Percentiles rank a stretch among this genome's conserved stretches.
Conservation (phyloP, 2,888 invertebrate species). For the Augiades crinisus region DNA sequence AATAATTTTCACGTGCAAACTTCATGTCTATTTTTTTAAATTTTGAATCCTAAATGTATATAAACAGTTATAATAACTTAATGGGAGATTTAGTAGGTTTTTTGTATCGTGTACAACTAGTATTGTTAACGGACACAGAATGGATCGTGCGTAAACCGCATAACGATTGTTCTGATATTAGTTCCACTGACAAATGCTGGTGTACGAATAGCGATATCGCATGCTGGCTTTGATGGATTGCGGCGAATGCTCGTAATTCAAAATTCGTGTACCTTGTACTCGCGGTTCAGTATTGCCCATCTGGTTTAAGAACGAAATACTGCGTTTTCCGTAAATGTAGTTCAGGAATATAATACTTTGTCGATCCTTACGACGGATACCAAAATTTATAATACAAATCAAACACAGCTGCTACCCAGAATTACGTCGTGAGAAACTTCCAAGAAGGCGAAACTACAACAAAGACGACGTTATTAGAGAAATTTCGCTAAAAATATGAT, state of each 20-base stretch:
- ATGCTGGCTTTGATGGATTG: conserved; percentile 59
- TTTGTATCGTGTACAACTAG: neutral
- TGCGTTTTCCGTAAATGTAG: neutral
- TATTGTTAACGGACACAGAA: no score
- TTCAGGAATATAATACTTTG: neutral
- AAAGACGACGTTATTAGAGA: neutral
- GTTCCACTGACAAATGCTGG: conserved; percentile 60
- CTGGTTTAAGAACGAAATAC: conserved; percentile 4
- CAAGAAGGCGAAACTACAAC: neutral
- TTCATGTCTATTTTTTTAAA: no score
- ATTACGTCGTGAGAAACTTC: no score
- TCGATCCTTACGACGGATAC: no score
- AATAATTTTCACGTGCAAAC: no score
- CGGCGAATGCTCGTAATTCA: conserved; percentile 45
- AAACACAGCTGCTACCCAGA: no score
- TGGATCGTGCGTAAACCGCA: conserved; percentile 24
- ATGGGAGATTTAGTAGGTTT: no score
- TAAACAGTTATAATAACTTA: no score
- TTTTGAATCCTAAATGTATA: no score
- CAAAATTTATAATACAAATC: no score
- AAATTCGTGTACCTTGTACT: conserved; percentile 34
- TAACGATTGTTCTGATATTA: conserved; percentile 63
- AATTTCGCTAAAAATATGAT: neutral
- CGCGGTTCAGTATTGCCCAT: conserved; percentile 27
- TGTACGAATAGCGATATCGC: conserved; percentile 55